Evolutionary conservation across 2,888 invertebrate genomes (phyloP), one percentile per base, ranked within the genome.

Genomic region (Ophioninae sp.): DNA sequence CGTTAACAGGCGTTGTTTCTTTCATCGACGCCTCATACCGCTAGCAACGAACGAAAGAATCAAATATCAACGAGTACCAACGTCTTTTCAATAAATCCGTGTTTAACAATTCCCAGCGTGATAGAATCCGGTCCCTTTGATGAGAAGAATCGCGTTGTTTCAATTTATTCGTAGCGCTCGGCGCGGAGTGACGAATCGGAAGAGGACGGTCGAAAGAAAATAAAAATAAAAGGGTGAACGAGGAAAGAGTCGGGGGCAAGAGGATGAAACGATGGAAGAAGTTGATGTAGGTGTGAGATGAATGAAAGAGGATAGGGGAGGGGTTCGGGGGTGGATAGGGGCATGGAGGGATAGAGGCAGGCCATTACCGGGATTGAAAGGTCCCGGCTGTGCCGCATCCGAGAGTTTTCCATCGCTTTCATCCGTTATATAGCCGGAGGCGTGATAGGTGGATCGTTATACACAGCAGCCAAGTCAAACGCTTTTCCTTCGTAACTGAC

Each of bases 401-500:
- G 73, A 75, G 83, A 84, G 78, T 84, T 84, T 84, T 81, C 75
- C 81, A 84, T 84, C 83, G 83, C 83, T 84, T 84, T 84, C 78
- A 84, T 81, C 75, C 83, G 61, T 78, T 84, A 67, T 65, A 64
- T 44, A 73, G 81, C 84, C 84, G 72, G 75, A 72, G 79, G 81
- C 81, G 81, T 72, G 77, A 84, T 81, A 84, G 81, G 81, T 76
- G 75, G 81, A 81, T 84, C 84, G 81, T 81, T 84, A 79, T 79
- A 81, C 84, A 81, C 78, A 79, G 81, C 81, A 81, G 81, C 81
- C 81, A 79, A 81, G 84, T 81, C 81, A 84, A 84, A 79, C 81
- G 81, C 72, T 84, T 56, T 81, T 72, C 59, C 74, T 61, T 74
- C 73, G 56, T 64, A 70, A 41, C 78, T 37, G 39, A 70, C 44